A percentile compares a stretch with the other conserved stretches of the same genome.
Conservation (phyloP, 2,113 vertebrate genomes). For the Connochaetes taurinus region DNA sequence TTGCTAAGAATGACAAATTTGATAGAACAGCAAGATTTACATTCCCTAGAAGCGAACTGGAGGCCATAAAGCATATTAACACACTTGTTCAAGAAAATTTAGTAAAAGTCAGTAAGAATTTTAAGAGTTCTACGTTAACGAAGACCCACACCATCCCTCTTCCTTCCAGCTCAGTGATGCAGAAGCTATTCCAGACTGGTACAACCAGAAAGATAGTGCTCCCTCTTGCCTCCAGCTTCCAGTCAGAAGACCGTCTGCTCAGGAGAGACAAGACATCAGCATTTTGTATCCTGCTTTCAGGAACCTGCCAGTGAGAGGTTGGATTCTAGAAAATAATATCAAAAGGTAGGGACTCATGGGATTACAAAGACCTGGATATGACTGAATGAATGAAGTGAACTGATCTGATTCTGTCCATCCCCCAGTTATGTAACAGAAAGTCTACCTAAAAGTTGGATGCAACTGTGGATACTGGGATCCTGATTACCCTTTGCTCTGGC, state of each 20-base stretch:
- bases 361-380: not conserved
- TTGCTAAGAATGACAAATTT: not conserved
- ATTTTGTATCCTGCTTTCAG: not conserved
- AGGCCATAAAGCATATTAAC: not conserved
- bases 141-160: not conserved
- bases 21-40: not conserved
- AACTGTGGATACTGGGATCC: not conserved
- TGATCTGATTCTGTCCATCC: not conserved
- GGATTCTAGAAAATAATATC: not conserved
- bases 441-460: not conserved
- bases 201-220: not conserved
- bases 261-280: not conserved
- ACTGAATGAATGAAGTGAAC: not conserved
- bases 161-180: not conserved
- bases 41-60: not conserved
- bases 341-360: too few relatives aligned
- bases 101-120: not conserved
- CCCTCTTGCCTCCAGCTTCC: not conserved
- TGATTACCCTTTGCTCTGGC: not conserved
- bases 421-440: not conserved
- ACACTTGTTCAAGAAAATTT: not conserved
- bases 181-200: not conserved
- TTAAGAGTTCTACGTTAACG: not conserved
- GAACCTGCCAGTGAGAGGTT: not conserved
- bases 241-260: not conserved